A percentile compares a stretch with the other conserved stretches of the same genome.
Conservation (phyloP, 2,113 vertebrate species). For the Cromileptes altivelis region DNA sequence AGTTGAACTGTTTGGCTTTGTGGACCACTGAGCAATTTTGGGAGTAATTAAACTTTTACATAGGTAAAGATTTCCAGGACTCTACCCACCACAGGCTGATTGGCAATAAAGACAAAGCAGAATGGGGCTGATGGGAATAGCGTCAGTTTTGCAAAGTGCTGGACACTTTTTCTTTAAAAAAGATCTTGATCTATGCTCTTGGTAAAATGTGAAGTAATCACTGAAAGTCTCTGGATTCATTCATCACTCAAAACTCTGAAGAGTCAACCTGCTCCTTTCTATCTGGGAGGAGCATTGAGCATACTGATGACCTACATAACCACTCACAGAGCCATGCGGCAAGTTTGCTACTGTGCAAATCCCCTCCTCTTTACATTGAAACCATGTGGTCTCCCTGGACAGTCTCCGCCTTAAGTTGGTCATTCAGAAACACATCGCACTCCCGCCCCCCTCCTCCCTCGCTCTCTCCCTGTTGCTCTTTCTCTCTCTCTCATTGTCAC, state of each 20-base stretch:
- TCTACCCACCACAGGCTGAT: neutral
- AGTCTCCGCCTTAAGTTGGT: conserved; percentile 68
- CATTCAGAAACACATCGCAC: conserved; percentile 53
- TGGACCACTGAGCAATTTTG: no score
- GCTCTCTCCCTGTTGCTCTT: conserved; percentile 17
- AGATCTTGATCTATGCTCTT: neutral
- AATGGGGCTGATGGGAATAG: no score
- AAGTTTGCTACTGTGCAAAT: conserved; percentile 5
- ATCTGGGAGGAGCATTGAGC: neutral
- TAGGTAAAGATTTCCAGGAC: no score
- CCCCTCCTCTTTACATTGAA: conserved; percentile 12
- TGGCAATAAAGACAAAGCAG: neutral
- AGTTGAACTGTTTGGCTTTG: no score
- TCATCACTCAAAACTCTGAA: no score
- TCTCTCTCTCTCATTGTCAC: conserved; percentile 45
- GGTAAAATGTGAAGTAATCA: neutral
- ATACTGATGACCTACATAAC: neutral
- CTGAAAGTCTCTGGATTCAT: neutral
- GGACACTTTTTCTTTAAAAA: neutral
- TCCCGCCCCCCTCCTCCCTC: conserved; percentile 34
- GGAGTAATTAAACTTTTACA: no score
- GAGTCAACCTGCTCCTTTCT: neutral
- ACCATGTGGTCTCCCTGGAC: conserved; percentile 40
- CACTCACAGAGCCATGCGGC: neutral
- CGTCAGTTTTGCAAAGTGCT: neutral